Percentiles rank a stretch among this genome's conserved stretches.
phyloP scores from a whole-genome alignment of 2,797 vertebrate species.

The Geotrypetes seraphini region DNA sequence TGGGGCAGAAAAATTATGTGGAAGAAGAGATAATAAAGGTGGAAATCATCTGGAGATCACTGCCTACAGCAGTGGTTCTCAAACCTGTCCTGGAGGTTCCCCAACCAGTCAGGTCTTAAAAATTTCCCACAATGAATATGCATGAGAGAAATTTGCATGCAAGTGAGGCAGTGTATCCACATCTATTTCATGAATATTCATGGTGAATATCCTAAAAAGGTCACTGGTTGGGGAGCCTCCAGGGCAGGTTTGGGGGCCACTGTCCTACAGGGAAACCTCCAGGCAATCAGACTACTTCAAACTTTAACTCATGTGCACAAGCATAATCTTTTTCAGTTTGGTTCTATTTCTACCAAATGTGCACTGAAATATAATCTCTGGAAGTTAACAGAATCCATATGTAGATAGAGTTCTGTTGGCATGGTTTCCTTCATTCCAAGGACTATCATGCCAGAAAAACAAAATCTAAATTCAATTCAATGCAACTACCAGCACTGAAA shows the following conservation, averaged over 20 bases:
- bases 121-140: no score
- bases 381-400: constrained; percentile 36
- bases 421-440: constrained; percentile 13
- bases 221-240: no score
- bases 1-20: no score
- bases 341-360: constrained; percentile 34
- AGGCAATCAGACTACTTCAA: constrained; percentile 2
- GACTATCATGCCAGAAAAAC: constrained; percentile 24
- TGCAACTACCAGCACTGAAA: constrained; percentile 8
- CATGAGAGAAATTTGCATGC: no score
- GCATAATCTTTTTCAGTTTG: constrained; percentile 41
- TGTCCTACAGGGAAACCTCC: background rate
- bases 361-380: constrained; percentile 18
- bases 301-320: constrained; percentile 1
- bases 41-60: background rate
- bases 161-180: no score
- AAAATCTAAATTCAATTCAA: constrained; percentile 12
- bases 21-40: background rate
- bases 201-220: no score
- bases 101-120: no score
- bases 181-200: no score
- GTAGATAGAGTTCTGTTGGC: constrained; percentile 25
- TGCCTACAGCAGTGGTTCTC: no score
- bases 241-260: no score
- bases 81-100: no score